Evolutionary conservation across 2,888 invertebrate genomes (phyloP), one percentile per base, ranked within the genome.

Genomic region (Hirtodrosophila confusa): DNA sequence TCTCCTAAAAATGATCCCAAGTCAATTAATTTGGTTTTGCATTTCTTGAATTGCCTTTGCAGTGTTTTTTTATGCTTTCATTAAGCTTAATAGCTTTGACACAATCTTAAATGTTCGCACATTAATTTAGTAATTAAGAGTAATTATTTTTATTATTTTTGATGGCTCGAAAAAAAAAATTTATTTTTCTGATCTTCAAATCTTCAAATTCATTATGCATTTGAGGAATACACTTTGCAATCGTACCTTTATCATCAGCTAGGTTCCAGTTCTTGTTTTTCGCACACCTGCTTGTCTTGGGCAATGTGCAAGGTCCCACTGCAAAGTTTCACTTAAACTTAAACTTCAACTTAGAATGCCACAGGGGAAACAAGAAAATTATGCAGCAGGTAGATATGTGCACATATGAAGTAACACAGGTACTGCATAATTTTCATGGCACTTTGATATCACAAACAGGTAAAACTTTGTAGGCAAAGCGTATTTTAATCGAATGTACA

Each of bases 311-410:
- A 50, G 72, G 69, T n/a, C n/a, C n/a, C n/a, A n/a, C n/a, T 60
- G 40, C 35, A 51, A 50, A 72, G 69, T 60, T 74, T 65, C 50
- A 49, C 64, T 41, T 36, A 23, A 65, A 55, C 62, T 66, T 71
- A 86, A 87, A 49, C 64, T 39, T 36, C 23, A 65, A 55, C 62
- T 66, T 71, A 86, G 80, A 80, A 86, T 80, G 62, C 54, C 43
- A 11, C 37, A 45, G 31, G 57, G 17, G 7, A 39, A 39, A 37
- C 37, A 49, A 27, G 12, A 17, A 51, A 33, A 33, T 31, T 23
- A 41, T n/a, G 17, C 11, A 11, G 27, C 10, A 27, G 27, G 27
- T 11, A 43, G 6, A 3, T 41, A 23, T n/a, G 23, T 29, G 17
- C 17, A 23, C 10, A 23, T 47, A 17, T 17, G 10, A 29, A 0